Evolutionary conservation across 2,888 invertebrate genomes (phyloP), one percentile per base, ranked within the genome.

Genomic region (Tetragonula carbonaria): DNA sequence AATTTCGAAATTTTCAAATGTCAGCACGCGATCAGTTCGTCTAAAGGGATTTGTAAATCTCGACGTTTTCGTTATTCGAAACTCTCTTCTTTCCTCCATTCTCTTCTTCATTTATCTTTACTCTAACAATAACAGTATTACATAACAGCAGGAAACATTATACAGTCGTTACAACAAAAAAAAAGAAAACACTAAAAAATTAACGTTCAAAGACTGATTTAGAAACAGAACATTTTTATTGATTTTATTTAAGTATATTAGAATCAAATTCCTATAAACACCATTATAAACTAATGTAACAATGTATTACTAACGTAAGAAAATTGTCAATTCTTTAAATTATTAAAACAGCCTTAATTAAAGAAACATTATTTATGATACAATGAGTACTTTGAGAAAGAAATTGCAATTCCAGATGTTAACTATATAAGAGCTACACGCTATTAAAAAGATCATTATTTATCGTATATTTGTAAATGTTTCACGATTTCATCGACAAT

Each of bases 1-100:
- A 18, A 59, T 78, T 67, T 82, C 78, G 74, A 67, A 81, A 84
- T 82, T 67, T 28, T 13, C 16, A 78, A 84, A 78, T 84, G 70
- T 66, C 77, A 65, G 23, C 65, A 28, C n/a, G 2, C 57, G 33
- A 55, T 50, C 38, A 66, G 38, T 28, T 33, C 23, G 45, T 14
- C 51, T 21, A 21, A 57, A 14, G 18, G 62, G 33, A 28, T 63
- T 68, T 55, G 4, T 4, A 33, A 14, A 18, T 51, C 14, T 55
- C 6, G 23, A 51, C 3, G 21, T 21, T 57, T 3, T 11, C 23
- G 14, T 3, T 23, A 59, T 59, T 23, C 14, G 6, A 59, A 14
- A n/a, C 11, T 57, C 11, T 21, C 11, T 57, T 57, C 45, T 45
- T 8, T 45, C 2, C 45, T 45, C 38, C 45, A 45, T 8, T 45